Evolutionary conservation across 1,140 invertebrate genomes (phyloP).

Genomic region (Sarcophaga peregrina): DNA sequence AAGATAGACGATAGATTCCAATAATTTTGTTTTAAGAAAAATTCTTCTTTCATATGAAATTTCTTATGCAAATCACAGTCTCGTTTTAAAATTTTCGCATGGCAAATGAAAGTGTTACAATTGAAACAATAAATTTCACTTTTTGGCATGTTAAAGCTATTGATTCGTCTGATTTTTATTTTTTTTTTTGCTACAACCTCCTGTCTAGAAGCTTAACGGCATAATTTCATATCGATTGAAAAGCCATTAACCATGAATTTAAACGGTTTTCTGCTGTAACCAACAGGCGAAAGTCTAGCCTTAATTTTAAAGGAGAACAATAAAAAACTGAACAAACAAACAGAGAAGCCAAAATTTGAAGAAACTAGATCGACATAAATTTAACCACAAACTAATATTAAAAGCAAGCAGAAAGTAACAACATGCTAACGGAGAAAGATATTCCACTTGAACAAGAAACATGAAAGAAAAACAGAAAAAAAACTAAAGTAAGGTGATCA

Average conservation of each 20-base stretch:
- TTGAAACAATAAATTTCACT: no score
- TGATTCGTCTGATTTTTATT: no score
- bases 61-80: no score
- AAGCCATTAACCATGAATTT: background rate
- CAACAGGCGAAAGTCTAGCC: background rate
- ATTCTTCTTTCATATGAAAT: background rate
- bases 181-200: no score
- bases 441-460: background rate
- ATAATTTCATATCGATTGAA: no score
- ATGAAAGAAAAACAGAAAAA: background rate
- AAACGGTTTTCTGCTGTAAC: background rate
- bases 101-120: no score
- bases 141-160: no score
- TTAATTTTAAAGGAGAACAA: background rate
- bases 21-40: background rate
- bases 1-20: no score
- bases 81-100: no score
- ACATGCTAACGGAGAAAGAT: background rate
- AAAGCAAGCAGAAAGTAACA: background rate
- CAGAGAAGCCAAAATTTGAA: no score
- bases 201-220: no score
- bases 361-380: constrained; percentile 1
- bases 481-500: no score
- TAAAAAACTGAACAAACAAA: background rate
- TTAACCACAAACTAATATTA: background rate